These are phyloP conservation scores for Bilobella aurantiaca DNA, from an alignment of 1,140 invertebrate species.

Conservation along the genomic window DNA sequence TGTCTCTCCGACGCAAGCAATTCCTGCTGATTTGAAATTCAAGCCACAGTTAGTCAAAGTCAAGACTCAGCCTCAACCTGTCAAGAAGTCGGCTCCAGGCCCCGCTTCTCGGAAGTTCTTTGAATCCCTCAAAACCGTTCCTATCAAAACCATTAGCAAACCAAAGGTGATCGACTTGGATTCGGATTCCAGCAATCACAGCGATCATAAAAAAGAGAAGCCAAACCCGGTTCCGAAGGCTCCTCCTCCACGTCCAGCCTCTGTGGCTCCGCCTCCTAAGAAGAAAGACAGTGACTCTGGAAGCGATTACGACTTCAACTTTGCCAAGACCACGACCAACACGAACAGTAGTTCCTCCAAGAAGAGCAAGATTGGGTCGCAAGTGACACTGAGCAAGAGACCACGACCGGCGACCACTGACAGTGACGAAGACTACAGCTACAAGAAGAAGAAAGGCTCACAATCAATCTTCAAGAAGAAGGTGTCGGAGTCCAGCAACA, in stretches of 20 bases:
- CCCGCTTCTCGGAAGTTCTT: not conserved
- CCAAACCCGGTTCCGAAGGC: not conserved
- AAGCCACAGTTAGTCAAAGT: not conserved
- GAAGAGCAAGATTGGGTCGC: not conserved
- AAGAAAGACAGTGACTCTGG: not conserved
- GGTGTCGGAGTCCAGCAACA: not conserved
- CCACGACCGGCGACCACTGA: not conserved
- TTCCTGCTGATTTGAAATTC: not conserved
- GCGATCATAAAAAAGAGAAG: not conserved
- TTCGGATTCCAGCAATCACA: not conserved
- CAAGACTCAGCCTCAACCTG: not conserved
- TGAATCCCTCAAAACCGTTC: not conserved
- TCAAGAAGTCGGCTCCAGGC: not conserved
- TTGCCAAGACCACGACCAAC: not conserved
- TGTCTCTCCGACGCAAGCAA: not conserved
- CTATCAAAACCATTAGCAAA: not conserved
- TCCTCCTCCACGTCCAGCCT: not conserved
- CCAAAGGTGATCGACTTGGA: not conserved
- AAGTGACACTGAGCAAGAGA: not conserved
- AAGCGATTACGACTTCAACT: slow-evolving; percentile 1
- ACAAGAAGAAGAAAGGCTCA: not conserved
- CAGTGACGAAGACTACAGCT: not conserved
- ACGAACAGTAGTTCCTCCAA: not conserved
- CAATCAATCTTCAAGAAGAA: not conserved
- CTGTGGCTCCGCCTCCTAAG: not conserved